Conservation (phyloP, 2,113 vertebrate species). For the Euleptes europaea region DNA sequence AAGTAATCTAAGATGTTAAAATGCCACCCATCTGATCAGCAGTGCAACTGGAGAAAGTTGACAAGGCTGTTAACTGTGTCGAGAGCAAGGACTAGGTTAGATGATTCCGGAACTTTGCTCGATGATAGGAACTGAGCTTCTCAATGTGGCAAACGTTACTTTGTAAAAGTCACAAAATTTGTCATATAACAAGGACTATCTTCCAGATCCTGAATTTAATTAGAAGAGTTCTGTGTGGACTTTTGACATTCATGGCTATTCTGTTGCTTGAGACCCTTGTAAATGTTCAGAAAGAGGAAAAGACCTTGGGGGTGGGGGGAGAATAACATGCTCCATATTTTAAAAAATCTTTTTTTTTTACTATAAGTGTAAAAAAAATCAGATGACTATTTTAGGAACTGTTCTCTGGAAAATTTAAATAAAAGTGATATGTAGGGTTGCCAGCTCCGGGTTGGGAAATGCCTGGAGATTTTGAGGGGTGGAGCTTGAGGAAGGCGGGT, state of each 20-base stretch:
- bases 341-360: not conserved
- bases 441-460: no score
- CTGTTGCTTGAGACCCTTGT: not conserved
- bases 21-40: not conserved
- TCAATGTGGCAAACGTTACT: not conserved
- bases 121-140: not conserved
- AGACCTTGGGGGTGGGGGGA: not conserved
- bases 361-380: not conserved
- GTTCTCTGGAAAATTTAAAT: no score
- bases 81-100: not conserved
- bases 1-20: not conserved
- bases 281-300: not conserved
- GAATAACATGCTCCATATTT: not conserved
- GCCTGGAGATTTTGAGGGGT: no score
- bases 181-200: no score
- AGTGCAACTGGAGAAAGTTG: slow-evolving; percentile 6
- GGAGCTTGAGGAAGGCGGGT: no score
- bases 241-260: not conserved
- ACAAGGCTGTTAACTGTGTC: not conserved
- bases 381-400: not conserved
- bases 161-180: not conserved
- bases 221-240: not conserved
- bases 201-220: slow-evolving; percentile 7
- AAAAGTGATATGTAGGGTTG: no score
- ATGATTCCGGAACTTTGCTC: not conserved